Conservation (phyloP, 2,888 invertebrate genomes). For the Zhuqinia jingwanae region DNA sequence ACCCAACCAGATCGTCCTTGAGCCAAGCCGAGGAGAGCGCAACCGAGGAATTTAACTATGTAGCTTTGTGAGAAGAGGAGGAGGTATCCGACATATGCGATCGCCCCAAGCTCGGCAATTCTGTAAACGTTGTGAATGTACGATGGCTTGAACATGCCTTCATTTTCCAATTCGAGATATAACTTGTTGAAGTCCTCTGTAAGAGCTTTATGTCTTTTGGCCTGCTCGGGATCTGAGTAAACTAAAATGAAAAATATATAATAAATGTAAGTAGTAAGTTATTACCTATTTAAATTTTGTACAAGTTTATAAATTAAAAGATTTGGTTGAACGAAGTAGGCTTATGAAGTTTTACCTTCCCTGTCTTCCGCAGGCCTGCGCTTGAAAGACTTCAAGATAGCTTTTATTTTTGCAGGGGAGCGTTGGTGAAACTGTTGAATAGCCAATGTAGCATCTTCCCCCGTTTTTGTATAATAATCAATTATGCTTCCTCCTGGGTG, state of each 20-base stretch:
- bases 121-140: conserved; percentile 72
- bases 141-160: conserved; percentile 75
- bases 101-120: conserved; percentile 66
- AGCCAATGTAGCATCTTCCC: conserved; percentile 76
- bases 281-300: too few species aligned
- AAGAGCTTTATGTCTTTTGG: conserved; percentile 70
- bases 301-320: too few species aligned
- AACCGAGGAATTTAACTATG: conserved; percentile 72
- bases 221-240: conserved; percentile 64
- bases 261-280: background rate
- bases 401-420: conserved; percentile 68
- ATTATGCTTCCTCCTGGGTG: conserved; percentile 77
- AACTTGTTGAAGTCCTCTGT: conserved; percentile 77
- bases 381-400: conserved; percentile 74
- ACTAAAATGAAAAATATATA: conserved; percentile 37
- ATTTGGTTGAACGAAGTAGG: too few species aligned
- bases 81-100: conserved; percentile 71
- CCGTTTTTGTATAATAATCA: conserved; percentile 75
- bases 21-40: conserved; percentile 67
- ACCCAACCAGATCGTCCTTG: conserved; percentile 77
- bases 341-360: conserved; percentile 75
- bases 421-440: conserved; percentile 78
- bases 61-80: conserved; percentile 71
- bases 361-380: conserved; percentile 69
- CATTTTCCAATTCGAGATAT: conserved; percentile 75